Evolutionary conservation across 2,888 invertebrate genomes (phyloP), one percentile per base, ranked within the genome.

Genomic region (Pinctada fucata): DNA sequence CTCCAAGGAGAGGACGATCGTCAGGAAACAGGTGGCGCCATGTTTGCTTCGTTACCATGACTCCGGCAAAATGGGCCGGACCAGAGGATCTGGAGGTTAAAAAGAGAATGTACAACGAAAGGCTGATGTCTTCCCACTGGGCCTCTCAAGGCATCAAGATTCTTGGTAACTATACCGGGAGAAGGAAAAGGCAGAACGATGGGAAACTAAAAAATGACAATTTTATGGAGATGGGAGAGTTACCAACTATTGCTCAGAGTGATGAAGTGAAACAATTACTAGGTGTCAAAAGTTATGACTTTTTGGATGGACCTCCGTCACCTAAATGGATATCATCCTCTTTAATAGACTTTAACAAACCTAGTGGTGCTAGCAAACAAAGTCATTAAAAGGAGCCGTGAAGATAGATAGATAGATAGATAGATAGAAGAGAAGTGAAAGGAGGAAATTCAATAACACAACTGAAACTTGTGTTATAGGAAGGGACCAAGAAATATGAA

Each of bases 1-100:
- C 79, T 66, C 88, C 89, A 47, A 71, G 77, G 8, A 13, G 78
- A 16, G 84, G 81, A 3, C 76, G 89, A 8, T 74, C 76, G 5
- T 76, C 86, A 69, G 66, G 81, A 6, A 85, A 81, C 10, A 80
- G 87, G 58, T 89, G 88, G 88, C 82, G 89, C 47, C 85, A 82
- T 73, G 84, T 84, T n/a, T 82, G 85, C 1, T 88, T 89, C 74
- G 86, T 86, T 6, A 87, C 85, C 66, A 88, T 88, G 89, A 83
- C 85, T 10, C 89, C 89, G 6, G 88, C 89, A 1, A 78, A 75
- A 5, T 89, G 88, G 89, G 87, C 88, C 5, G 78, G 78, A n/a
- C 72, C 72, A 10, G 74, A 77, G 47, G 88, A 88, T 68, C 48
- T 87, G 31, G 58, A 50, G 8, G 77, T 58, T 2, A 88, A 86